Evolutionary conservation across 2,113 vertebrate species (phyloP), one percentile per base, ranked within the genome.

Genomic region (Thalassoma bifasciatum): DNA sequence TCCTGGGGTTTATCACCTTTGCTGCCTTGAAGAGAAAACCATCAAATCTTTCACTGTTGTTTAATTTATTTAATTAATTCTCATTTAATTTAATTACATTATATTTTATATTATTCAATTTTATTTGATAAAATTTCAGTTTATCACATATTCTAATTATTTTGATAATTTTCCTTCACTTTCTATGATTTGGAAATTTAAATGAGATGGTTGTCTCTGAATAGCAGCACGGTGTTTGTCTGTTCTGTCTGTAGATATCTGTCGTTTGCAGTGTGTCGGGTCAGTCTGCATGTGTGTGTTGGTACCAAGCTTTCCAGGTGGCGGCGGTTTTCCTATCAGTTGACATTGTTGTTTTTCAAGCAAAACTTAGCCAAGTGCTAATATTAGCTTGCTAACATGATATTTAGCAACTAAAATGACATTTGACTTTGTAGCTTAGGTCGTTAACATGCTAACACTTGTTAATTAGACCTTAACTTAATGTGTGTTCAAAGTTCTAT

Each of bases 271-370:
- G 75, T 78, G 62, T 83, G 51, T 72, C 14, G 4, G 40, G 40
- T 66, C 64, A 40, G 66, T 89, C 70, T 91, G 91, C 83, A 89
- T 90, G 87, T 22, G 61, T 84, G 56, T 90, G 72, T 83, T 37
- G 3, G 50, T 57, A 52, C 24, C 12, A 70, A 76, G 58, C 72
- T 68, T 80, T 87, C 75, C 73, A 68, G 87, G 83, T 75, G 82
- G 89, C 88, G 87, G 73, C 81, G 81, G 71, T 71, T 83, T 79
- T 73, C 67, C 64, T 3, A 5, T 34, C 1, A 19, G 46, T 74
- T 42, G 44, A 42, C 36, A 8, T 11, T 30, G 40, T 30, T 22
- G 0, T 68, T 62, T 77, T 79, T 75, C 66, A 30, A 44, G 37
- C 9, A 30, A 21, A 4, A 42, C 3, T 9, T 13, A 62, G 40